A percentile compares a stretch with the other conserved stretches of the same genome.
These are phyloP conservation scores for Rallus crepitans DNA, from an alignment of 2,797 vertebrate species.

Conservation along the genomic window DNA sequence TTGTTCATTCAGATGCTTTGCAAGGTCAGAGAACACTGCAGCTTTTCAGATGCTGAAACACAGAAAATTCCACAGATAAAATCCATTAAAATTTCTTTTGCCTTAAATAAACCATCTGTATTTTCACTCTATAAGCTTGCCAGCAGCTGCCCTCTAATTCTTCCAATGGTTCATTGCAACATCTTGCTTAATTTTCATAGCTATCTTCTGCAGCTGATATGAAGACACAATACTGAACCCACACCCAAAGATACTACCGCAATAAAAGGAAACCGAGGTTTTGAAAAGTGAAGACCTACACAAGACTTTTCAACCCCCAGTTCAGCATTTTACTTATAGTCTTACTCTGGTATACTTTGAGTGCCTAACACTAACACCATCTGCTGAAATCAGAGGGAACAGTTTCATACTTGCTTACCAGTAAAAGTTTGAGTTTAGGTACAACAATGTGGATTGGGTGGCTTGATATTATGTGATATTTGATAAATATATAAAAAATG, in stretches of 20 bases:
- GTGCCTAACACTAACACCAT: neutral
- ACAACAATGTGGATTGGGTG: neutral
- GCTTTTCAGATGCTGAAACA: neutral
- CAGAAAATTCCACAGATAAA: neutral
- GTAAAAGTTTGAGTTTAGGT: neutral
- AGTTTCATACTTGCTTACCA: neutral
- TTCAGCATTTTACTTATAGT: neutral
- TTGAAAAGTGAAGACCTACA: neutral
- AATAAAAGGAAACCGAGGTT: neutral
- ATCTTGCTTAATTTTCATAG: neutral
- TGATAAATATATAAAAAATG: neutral
- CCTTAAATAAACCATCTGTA: neutral
- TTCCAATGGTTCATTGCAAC: neutral
- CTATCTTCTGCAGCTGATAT: neutral
- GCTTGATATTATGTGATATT: neutral
- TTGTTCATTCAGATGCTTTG: constrained; percentile 3
- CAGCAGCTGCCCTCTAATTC: neutral
- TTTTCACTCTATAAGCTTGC: neutral
- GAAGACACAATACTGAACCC: neutral
- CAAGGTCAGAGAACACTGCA: neutral
- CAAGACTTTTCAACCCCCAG: neutral
- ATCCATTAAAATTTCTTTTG: neutral
- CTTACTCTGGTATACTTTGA: neutral
- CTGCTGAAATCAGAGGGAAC: neutral
- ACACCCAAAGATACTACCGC: neutral